Evolutionary conservation across 2,113 vertebrate genomes (phyloP).

Genomic region (Microcebus tavaratra): DNA sequence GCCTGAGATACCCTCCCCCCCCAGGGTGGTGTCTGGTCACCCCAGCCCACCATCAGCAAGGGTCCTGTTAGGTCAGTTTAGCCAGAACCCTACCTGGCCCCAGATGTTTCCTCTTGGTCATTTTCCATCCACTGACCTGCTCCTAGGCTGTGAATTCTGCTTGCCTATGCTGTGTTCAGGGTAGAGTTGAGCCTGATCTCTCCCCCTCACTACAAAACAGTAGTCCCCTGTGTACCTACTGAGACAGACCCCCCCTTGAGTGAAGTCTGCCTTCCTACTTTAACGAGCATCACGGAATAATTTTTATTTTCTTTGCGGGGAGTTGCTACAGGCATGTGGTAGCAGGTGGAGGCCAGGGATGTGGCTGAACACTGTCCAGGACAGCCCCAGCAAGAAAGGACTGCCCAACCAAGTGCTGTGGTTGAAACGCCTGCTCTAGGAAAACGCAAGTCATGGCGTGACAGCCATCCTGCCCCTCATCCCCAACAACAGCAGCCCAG

Average conservation of each 20-base stretch:
- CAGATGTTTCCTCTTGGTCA: neutral
- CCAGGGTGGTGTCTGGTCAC: neutral
- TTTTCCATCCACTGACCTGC: neutral
- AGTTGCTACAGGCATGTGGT: neutral
- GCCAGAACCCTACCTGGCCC: neutral
- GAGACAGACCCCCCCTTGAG: neutral
- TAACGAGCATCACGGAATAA: neutral
- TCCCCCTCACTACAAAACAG: neutral
- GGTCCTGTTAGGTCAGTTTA: neutral
- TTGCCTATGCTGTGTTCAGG: neutral
- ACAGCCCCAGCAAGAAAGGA: neutral
- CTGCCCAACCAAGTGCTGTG: too few relatives aligned
- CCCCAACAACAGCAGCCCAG: neutral
- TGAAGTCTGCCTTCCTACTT: neutral
- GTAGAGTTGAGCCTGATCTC: neutral
- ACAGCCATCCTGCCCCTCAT: neutral
- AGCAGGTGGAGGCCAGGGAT: accelerated
- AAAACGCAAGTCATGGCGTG: accelerated
- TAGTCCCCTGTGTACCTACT: neutral
- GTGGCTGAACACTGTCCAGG: too few relatives aligned
- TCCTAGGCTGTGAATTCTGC: neutral
- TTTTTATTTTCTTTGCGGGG: neutral
- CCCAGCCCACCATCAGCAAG: neutral
- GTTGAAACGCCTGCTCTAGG: too few relatives aligned
- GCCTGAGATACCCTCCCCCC: neutral